Base-by-base conservation (phyloP, 1,140 invertebrate species). In the Ceratina japonica region DNA sequence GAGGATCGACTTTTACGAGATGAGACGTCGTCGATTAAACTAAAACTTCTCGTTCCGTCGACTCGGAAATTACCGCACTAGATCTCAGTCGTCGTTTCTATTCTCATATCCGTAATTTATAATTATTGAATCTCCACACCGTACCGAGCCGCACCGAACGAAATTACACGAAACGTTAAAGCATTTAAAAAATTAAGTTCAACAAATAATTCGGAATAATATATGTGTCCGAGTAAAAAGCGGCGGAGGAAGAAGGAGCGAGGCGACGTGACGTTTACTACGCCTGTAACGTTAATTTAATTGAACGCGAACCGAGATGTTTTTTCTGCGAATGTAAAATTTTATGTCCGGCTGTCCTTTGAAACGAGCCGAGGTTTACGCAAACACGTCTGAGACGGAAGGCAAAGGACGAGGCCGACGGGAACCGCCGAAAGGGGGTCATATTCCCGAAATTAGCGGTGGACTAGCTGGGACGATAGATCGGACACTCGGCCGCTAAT, bases 401-500 rank as follows among this genome's bases (percentile, higher is more conserved):
- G 5, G 31, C 3, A 44, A 13, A 49, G 63, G 18, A 31, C 27
- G 62, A 75, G 56, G 58, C 68, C 63, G 63, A 51, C 15, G 49
- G 18, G 15, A 51, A 24, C 10, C 61, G 18, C 0, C 24, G 62
- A 52, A 63, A 79, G 54, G 56, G 27, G 44, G 59, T 77, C 74
- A 71, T 51, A 62, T 77, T 79, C 75, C 66, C 56, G 54, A 79
- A 85, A 85, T 85, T 83, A 82, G 75, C 62, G 24, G 83, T 81
- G 54, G 78, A 80, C 84, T 69, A 75, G 81, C 74, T 79, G 75
- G 82, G 16, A n/a, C 86, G 82, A 87, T 88, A 87, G 86, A 87
- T 89, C 87, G 84, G 87, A 88, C 84, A 86, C 84, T 86, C 65
- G 79, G 81, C 79, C 87, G 88, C 89, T 92, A 92, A 92, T 92